phyloP scores from a whole-genome alignment of 2,888 invertebrate genomes.

The Norana najaformis region DNA sequence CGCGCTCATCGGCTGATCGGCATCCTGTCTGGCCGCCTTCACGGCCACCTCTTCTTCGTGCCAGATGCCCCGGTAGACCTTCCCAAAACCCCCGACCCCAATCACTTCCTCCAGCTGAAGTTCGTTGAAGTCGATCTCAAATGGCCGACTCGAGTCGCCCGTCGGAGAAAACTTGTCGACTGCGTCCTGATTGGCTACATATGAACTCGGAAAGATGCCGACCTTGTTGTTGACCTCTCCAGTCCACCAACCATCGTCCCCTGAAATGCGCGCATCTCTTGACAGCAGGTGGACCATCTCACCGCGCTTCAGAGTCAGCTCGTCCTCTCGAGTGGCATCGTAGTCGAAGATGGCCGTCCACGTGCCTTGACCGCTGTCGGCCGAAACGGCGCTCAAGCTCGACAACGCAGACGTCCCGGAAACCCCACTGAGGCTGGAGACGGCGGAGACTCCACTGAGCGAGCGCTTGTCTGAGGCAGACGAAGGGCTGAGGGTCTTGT shows the following conservation, averaged over 20 bases:
- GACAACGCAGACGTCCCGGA: conserved; percentile 10
- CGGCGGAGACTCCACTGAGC: conserved; percentile 31
- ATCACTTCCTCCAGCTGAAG: conserved; percentile 88
- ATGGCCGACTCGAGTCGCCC: conserved; percentile 66
- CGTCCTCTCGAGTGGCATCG: conserved; percentile 89
- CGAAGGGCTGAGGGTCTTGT: conserved; percentile 15
- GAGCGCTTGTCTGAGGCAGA: conserved; percentile 28
- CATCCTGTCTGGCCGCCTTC: conserved; percentile 87
- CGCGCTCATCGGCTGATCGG: conserved; percentile 83
- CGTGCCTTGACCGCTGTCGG: conserved; percentile 56
- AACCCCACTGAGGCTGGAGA: conserved; percentile 24
- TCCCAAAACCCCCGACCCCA: conserved; percentile 94
- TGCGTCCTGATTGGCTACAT: conserved; percentile 68
- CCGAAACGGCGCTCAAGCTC: neutral
- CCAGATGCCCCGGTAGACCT: conserved; percentile 68
- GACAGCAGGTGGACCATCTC: conserved; percentile 88
- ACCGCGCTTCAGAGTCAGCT: conserved; percentile 82
- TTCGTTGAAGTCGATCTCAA: conserved; percentile 83
- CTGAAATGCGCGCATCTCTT: conserved; percentile 89
- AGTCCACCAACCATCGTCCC: conserved; percentile 98
- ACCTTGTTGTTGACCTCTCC: conserved; percentile 80
- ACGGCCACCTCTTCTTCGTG: conserved; percentile 84
- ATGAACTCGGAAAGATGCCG: conserved; percentile 89
- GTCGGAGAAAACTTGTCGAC: conserved; percentile 49
- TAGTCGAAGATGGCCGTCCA: conserved; percentile 92